Evolutionary conservation across 2,888 invertebrate species (phyloP), one percentile per base, ranked within the genome.

Genomic region (Altica lythri): DNA sequence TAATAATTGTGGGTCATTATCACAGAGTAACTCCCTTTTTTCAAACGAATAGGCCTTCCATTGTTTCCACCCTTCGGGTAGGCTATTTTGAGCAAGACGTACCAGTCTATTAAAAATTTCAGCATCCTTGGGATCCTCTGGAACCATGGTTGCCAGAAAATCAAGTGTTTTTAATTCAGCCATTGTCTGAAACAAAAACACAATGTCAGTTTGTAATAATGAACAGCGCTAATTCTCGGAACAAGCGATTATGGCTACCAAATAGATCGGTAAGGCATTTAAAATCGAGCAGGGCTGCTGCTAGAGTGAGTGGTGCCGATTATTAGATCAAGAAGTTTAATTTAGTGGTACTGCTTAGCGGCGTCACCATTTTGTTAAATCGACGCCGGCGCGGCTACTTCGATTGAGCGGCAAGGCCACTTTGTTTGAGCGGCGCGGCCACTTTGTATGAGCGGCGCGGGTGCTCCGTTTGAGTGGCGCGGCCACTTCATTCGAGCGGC

Each of bases 41-140:
- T 57, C 38, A 6, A 60, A 40, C 6, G 44, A 13, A 8, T 40
- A 9, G 2, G 52, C 40, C 29, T 53, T 59, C 59, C 57, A 56
- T 2, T 57, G 32, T 18, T 12, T 22, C 60, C 61, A 64, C 1
- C 61, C 60, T 2, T 32, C 45, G 8, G 57, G 59, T 25, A 57
- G 44, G 32, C 37, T 27, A 17, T 27, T 37, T 5, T 19, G 8
- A 14, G 49, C 47, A 3, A 57, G n/a, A 9, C 4, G n/a, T 30
- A 10, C 12, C n/a, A 29, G n/a, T 37, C 32, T 37, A 35, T 30
- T 12, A 10, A 30, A 30, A 5, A 30, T 30, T n/a, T 30, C 30
- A 6, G 30, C n/a, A 9, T 30, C 30, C n/a, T 4, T n/a, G n/a
- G 30, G 12, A n/a, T 30, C 30, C n/a, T 30, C 30, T n/a, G 30